A percentile compares a stretch with the other conserved stretches of the same genome.
phyloP scores from a whole-genome alignment of 2,888 invertebrate species.

The Pollenia amentaria region DNA sequence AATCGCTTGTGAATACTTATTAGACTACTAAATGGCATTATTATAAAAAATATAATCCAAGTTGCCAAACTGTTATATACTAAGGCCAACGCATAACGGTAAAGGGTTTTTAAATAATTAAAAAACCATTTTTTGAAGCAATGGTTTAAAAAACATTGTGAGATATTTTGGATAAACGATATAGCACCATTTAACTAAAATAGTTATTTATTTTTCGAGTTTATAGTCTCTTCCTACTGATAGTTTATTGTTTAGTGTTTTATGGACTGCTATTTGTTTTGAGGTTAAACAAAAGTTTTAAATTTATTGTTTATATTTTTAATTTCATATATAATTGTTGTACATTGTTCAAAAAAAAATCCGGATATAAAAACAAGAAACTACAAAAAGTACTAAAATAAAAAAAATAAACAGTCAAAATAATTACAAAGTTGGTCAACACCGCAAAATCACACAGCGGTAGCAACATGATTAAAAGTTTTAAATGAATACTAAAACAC shows the following conservation, averaged over 20 bases:
- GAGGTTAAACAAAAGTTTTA: constrained; percentile 62
- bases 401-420: constrained; percentile 47
- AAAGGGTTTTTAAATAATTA: too few relatives aligned
- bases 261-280: constrained; percentile 60
- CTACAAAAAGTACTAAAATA: not conserved
- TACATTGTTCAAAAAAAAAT: constrained; percentile 27
- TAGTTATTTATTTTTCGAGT: not conserved
- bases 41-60: too few relatives aligned
- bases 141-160: too few relatives aligned
- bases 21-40: too few relatives aligned
- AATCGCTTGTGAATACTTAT: too few relatives aligned
- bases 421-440: constrained; percentile 64
- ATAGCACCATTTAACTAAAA: not conserved
- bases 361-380: not conserved
- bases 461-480: constrained; percentile 65
- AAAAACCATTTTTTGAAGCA: too few relatives aligned
- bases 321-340: constrained; percentile 57
- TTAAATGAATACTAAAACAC: constrained; percentile 29
- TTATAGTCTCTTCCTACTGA: not conserved
- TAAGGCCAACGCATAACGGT: too few relatives aligned
- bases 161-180: too few relatives aligned
- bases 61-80: too few relatives aligned
- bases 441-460: constrained; percentile 57
- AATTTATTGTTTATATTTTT: constrained; percentile 65
- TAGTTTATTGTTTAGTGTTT: constrained; percentile 47